A percentile compares a stretch with the other conserved stretches of the same genome.
These are phyloP conservation scores for Oegoconia quadripuncta DNA, from an alignment of 2,888 invertebrate species.

Conservation along the genomic window DNA sequence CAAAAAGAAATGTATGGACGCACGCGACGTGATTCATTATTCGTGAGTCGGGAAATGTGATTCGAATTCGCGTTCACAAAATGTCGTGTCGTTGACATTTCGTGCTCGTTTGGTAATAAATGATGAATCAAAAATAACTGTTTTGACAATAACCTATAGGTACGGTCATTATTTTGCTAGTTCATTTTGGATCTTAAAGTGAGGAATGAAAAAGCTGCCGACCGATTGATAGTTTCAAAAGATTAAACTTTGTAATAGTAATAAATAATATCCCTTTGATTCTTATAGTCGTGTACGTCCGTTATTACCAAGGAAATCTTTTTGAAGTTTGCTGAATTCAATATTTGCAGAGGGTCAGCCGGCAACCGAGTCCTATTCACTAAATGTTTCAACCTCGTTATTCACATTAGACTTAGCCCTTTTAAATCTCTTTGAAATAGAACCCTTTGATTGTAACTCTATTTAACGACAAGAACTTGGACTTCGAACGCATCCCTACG, in stretches of 20 bases:
- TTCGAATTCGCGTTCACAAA: conserved; percentile 53
- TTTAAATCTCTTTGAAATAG: conserved; percentile 62
- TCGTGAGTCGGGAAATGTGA: conserved; percentile 51
- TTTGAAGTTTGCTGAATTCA: conserved; percentile 46
- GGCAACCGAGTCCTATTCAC: conserved; percentile 66
- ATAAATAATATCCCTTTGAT: neutral
- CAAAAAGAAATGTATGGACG: conserved; percentile 53
- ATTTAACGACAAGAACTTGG: conserved; percentile 33
- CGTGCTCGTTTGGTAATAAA: conserved; percentile 41
- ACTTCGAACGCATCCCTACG: conserved; percentile 9
- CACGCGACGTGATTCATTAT: conserved; percentile 69
- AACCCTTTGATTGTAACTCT: conserved; percentile 51
- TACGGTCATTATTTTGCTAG: neutral
- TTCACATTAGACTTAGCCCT: conserved; percentile 65
- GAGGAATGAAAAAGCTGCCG: neutral
- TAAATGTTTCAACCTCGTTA: conserved; percentile 64
- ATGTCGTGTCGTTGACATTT: conserved; percentile 74
- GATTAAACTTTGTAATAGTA: too few relatives aligned
- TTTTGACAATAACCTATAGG: conserved; percentile 22
- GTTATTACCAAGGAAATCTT: conserved; percentile 26
- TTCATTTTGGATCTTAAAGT: neutral
- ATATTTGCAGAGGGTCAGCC: conserved; percentile 58
- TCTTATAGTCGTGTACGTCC: neutral
- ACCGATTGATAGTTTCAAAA: neutral
- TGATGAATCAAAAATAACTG: conserved; percentile 37